Evolutionary conservation across 2,888 invertebrate genomes (phyloP).

Genomic region (Mesorhabditis spiculigera): DNA sequence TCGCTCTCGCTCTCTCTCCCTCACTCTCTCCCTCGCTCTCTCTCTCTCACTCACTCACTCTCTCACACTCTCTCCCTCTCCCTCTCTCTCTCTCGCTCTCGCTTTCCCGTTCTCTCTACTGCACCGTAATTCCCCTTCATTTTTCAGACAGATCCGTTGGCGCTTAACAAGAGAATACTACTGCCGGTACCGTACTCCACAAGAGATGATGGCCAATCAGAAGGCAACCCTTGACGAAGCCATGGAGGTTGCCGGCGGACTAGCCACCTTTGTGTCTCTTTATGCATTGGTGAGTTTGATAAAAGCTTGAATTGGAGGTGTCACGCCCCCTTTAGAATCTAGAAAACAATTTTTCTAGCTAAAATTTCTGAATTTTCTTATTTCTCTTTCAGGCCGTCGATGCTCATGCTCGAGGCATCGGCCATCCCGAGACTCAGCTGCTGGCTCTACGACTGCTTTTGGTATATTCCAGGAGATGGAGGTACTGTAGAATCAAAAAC

Average conservation of each 20-base stretch:
- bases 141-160: neutral
- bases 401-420: neutral
- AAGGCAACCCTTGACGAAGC: neutral
- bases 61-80: too few species aligned
- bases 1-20: too few species aligned
- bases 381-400: conserved; percentile 3
- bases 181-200: neutral
- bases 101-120: too few species aligned
- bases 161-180: neutral
- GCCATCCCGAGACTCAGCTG: neutral
- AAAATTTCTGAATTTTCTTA: too few species aligned
- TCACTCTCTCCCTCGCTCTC: too few species aligned
- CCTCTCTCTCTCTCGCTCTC: too few species aligned
- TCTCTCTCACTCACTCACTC: too few species aligned
- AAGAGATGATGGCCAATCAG: neutral
- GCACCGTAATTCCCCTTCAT: neutral
- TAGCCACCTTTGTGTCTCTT: neutral
- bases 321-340: too few species aligned
- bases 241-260: neutral
- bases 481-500: neutral
- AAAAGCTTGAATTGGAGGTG: too few species aligned
- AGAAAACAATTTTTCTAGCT: too few species aligned
- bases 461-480: neutral
- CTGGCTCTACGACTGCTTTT: neutral
- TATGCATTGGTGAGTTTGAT: neutral